Conservation (phyloP, 2,888 invertebrate genomes). For the Lymantria dispar region DNA sequence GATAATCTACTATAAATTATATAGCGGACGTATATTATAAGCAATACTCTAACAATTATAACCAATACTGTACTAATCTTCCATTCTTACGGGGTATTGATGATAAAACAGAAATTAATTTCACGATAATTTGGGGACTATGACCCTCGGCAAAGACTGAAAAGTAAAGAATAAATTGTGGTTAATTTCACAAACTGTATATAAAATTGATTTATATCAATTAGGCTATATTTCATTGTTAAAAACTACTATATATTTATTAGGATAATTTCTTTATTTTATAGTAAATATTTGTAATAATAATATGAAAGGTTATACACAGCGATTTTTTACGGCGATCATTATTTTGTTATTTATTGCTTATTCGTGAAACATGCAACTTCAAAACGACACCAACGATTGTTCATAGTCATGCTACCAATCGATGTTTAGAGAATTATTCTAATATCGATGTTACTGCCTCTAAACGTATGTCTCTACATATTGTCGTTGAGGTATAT, state of each 20-base stretch:
- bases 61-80: slow-evolving; percentile 19
- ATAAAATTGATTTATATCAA: slow-evolving; percentile 25
- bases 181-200: slow-evolving; percentile 30
- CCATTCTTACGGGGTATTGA: slow-evolving; percentile 19
- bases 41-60: background rate
- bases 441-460: too few species aligned
- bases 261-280: slow-evolving; percentile 9
- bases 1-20: too few species aligned
- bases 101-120: slow-evolving; percentile 21
- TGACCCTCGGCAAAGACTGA: slow-evolving; percentile 71
- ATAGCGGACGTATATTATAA: too few species aligned
- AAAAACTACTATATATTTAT: slow-evolving; percentile 14
- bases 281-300: background rate
- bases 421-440: background rate
- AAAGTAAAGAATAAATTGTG: slow-evolving; percentile 40
- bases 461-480: too few species aligned
- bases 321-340: background rate
- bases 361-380: background rate
- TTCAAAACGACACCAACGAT: background rate
- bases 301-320: background rate
- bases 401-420: background rate
- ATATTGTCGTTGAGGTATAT: background rate
- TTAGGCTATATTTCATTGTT: slow-evolving; percentile 16
- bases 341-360: background rate
- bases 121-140: slow-evolving; percentile 44